Evolutionary conservation across 2,797 vertebrate species (phyloP).

Genomic region (Myotis pilosus): DNA sequence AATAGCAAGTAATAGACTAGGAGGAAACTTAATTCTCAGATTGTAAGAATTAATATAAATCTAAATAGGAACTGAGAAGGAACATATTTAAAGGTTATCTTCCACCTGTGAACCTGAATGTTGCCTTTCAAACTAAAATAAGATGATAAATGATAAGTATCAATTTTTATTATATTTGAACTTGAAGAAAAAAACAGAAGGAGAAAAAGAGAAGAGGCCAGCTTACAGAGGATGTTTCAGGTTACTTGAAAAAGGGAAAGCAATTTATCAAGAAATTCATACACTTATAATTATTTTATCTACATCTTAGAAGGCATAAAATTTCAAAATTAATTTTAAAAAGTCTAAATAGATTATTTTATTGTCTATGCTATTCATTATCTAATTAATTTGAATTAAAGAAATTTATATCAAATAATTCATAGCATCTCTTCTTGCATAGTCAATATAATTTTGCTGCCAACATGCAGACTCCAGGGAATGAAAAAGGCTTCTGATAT

Average conservation of each 20-base stretch:
- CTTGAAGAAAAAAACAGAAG: background rate
- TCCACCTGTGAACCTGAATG: background rate
- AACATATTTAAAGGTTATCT: background rate
- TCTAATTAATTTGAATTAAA: slow-evolving; percentile 41
- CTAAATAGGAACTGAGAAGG: background rate
- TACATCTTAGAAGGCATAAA: background rate
- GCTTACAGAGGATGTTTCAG: background rate
- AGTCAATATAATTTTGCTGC: background rate
- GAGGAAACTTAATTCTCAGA: background rate
- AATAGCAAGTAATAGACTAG: background rate
- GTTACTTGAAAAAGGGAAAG: slow-evolving; percentile 19
- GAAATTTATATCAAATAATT: background rate
- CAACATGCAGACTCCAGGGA: background rate
- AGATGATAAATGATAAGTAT: background rate
- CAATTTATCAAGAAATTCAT: background rate
- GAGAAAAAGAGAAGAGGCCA: background rate
- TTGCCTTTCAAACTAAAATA: slow-evolving; percentile 23
- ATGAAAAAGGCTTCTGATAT: background rate
- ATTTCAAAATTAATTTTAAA: slow-evolving; percentile 50
- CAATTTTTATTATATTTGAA: background rate
- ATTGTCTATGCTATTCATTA: background rate
- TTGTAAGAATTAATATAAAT: background rate
- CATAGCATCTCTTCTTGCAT: background rate
- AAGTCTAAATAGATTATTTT: background rate
- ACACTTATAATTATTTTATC: background rate